These are phyloP conservation scores for Patella ulyssiponensis DNA, from an alignment of 2,888 invertebrate species.

Conservation along the genomic window DNA sequence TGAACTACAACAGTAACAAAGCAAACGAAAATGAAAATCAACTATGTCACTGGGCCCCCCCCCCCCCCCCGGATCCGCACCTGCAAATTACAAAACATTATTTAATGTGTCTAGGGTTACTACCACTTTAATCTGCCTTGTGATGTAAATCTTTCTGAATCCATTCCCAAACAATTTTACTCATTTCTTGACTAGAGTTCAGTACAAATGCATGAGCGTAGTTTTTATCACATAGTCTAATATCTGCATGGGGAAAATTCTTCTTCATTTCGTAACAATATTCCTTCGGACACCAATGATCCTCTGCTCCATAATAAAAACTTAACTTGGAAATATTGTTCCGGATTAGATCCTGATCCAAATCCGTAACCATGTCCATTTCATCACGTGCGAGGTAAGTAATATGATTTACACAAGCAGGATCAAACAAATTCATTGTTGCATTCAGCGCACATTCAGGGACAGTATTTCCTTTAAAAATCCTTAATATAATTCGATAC, in stretches of 20 bases:
- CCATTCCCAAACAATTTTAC: slow-evolving; percentile 60
- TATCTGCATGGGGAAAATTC: slow-evolving; percentile 78
- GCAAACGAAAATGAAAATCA: no score
- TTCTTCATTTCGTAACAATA: slow-evolving; percentile 80
- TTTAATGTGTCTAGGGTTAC: no score
- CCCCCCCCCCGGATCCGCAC: no score
- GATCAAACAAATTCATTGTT: slow-evolving; percentile 65
- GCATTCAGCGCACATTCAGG: slow-evolving; percentile 65
- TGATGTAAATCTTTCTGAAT: slow-evolving; percentile 34
- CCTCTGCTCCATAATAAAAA: slow-evolving; percentile 84
- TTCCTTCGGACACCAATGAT: slow-evolving; percentile 86
- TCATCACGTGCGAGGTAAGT: slow-evolving; percentile 75
- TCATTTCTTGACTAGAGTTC: slow-evolving; percentile 69
- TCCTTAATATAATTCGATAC: slow-evolving; percentile 59
- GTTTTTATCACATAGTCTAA: slow-evolving; percentile 77
- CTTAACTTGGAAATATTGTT: slow-evolving; percentile 79
- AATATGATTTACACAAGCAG: slow-evolving; percentile 58
- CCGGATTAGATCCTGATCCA: slow-evolving; percentile 79
- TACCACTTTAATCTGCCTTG: neutral
- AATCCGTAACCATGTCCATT: slow-evolving; percentile 81
- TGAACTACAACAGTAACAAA: no score
- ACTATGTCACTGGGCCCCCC: no score
- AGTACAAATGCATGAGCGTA: slow-evolving; percentile 88
- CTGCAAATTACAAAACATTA: no score
- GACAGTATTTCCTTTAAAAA: slow-evolving; percentile 54